These are phyloP conservation scores for Myiothlypis chrysogaster DNA, from an alignment of 2,797 vertebrate genomes.

Conservation along the genomic window DNA sequence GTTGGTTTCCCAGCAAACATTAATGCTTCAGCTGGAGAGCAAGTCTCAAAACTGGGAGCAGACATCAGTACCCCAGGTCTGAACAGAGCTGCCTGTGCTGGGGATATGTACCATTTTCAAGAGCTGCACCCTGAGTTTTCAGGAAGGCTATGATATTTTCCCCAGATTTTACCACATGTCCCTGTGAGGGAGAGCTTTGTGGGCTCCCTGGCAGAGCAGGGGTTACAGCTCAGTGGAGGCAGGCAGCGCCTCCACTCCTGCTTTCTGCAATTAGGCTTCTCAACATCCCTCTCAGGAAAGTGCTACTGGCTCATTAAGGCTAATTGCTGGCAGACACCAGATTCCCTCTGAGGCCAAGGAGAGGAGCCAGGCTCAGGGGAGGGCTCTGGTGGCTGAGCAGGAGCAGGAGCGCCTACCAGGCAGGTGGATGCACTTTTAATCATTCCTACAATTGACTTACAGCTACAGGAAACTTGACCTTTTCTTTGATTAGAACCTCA, in stretches of 20 bases:
- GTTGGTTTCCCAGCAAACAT: not conserved
- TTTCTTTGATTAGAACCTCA: constrained; percentile 57
- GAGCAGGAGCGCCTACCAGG: not conserved
- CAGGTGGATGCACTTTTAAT: constrained; percentile 56
- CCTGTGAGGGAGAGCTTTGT: not conserved
- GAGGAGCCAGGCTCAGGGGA: not conserved
- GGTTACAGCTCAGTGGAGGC: constrained; percentile 2
- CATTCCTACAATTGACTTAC: constrained; percentile 33
- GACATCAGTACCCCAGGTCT: not conserved
- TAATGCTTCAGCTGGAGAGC: not conserved
- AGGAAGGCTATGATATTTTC: not conserved
- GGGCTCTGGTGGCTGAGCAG: not conserved
- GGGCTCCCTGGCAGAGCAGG: not conserved
- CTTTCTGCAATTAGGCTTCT: constrained; percentile 64
- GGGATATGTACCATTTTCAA: not conserved
- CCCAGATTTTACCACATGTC: accelerated
- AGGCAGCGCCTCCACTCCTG: not conserved
- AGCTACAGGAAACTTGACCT: constrained; percentile 54
- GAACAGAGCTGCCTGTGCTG: not conserved
- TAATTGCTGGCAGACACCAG: constrained; percentile 62
- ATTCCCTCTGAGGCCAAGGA: not conserved
- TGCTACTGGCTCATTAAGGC: constrained; percentile 58
- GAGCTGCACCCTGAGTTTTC: not conserved
- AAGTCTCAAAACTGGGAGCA: not conserved
- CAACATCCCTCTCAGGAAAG: constrained; percentile 40